A percentile compares a stretch with the other conserved stretches of the same genome.
phyloP scores from a whole-genome alignment of 2,797 vertebrate species.

The Smutsia temminckii region DNA sequence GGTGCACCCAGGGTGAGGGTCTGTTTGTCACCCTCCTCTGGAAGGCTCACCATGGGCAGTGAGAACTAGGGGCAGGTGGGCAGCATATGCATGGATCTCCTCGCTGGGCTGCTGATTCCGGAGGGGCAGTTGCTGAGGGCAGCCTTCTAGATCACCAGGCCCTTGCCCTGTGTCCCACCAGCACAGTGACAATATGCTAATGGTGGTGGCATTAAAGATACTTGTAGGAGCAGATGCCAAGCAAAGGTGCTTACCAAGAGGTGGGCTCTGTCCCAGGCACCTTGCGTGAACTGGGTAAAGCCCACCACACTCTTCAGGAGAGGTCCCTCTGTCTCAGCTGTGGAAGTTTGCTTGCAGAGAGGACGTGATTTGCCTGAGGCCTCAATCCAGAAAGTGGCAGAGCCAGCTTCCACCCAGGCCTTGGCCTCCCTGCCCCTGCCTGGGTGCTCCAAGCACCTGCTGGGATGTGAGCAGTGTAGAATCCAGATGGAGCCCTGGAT shows the following conservation, averaged over 20 bases:
- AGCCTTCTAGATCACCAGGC: background rate
- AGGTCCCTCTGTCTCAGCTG: accelerated
- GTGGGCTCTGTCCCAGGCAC: background rate
- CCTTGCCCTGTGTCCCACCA: accelerated
- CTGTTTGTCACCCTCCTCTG: background rate
- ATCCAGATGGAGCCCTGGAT: background rate
- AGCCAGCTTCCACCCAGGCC: background rate
- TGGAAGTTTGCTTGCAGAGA: background rate
- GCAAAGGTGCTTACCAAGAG: background rate
- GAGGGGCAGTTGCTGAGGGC: background rate
- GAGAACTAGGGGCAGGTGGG: background rate
- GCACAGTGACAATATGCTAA: accelerated
- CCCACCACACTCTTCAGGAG: background rate
- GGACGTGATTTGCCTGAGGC: background rate
- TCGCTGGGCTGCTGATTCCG: background rate
- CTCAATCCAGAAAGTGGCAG: background rate
- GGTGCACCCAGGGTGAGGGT: background rate
- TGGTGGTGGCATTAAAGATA: accelerated
- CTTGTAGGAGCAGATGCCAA: background rate
- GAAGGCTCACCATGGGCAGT: background rate
- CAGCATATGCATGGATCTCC: background rate
- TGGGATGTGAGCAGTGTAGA: background rate
- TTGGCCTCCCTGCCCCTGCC: background rate
- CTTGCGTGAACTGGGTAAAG: background rate
- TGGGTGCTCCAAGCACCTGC: background rate